Evolutionary conservation across 2,113 vertebrate species (phyloP).

Genomic region (Anas platyrhynchos): DNA sequence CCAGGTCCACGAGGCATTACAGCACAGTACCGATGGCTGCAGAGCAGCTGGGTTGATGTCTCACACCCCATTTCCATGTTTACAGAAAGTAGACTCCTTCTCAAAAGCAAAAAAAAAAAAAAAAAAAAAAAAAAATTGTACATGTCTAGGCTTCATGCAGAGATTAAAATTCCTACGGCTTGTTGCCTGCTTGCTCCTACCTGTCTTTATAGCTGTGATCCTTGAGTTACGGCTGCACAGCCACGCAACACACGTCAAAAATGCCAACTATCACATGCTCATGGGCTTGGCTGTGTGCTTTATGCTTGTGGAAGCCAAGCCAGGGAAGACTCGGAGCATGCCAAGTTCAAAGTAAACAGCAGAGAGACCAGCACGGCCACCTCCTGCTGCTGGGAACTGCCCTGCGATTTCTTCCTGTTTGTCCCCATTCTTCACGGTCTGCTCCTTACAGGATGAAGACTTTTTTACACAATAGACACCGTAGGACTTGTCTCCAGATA

Average conservation of each 20-base stretch:
- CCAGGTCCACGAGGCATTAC: neutral
- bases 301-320: slow-evolving; percentile 18
- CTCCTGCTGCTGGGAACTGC: slow-evolving; percentile 65
- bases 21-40: neutral
- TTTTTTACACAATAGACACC: neutral
- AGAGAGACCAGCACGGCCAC: slow-evolving; percentile 37
- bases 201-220: neutral
- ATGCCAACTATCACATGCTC: slow-evolving; percentile 26
- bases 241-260: neutral
- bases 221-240: neutral
- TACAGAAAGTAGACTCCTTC: neutral
- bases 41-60: neutral
- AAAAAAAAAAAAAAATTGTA: neutral
- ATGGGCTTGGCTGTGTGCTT: slow-evolving; percentile 46
- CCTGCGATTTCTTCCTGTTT: slow-evolving; percentile 34
- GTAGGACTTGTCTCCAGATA: rapidly evolving
- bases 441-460: neutral
- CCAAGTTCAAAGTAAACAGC: slow-evolving; percentile 61
- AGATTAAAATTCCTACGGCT: neutral
- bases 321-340: slow-evolving; percentile 37
- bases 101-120: neutral
- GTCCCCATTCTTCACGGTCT: neutral
- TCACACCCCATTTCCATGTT: rapidly evolving
- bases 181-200: slow-evolving; percentile 30
- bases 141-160: neutral